Evolutionary conservation across 2,797 vertebrate genomes (phyloP).

Genomic region (Sternotherus odoratus): DNA sequence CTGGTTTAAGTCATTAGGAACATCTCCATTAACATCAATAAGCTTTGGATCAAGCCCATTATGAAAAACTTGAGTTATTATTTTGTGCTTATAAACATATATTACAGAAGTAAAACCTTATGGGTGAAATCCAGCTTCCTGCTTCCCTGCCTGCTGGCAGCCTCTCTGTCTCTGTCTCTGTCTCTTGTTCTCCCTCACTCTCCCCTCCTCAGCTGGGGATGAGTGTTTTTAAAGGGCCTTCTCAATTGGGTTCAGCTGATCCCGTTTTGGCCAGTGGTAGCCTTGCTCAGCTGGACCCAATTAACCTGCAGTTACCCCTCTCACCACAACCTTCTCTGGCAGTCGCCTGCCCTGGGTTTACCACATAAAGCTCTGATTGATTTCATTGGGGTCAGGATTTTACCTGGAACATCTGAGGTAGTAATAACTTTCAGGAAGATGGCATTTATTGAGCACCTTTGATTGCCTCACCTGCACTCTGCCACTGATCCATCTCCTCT

Average conservation of each 20-base stretch:
- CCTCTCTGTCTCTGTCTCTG: too few relatives aligned
- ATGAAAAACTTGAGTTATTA: not conserved
- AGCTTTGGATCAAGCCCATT: not conserved
- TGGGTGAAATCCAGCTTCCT: not conserved
- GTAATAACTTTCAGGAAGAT: not conserved
- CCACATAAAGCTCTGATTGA: not conserved
- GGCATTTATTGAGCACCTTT: not conserved
- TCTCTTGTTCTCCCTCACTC: too few relatives aligned
- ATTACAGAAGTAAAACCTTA: conserved; percentile 1
- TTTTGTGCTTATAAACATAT: not conserved
- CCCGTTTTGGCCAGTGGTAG: too few relatives aligned
- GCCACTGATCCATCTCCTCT: not conserved
- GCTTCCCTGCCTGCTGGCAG: too few relatives aligned
- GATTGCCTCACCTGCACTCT: not conserved
- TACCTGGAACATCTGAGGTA: not conserved
- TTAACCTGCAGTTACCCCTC: too few relatives aligned
- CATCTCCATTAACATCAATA: not conserved
- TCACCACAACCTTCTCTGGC: too few relatives aligned
- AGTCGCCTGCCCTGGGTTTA: too few relatives aligned
- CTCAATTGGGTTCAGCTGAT: too few relatives aligned
- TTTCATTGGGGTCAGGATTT: not conserved
- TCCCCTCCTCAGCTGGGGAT: too few relatives aligned
- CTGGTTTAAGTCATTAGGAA: not conserved
- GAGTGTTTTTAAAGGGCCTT: too few relatives aligned
- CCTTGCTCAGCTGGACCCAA: too few relatives aligned